phyloP scores from a whole-genome alignment of 2,797 vertebrate species.

The Vultur gryphus region DNA sequence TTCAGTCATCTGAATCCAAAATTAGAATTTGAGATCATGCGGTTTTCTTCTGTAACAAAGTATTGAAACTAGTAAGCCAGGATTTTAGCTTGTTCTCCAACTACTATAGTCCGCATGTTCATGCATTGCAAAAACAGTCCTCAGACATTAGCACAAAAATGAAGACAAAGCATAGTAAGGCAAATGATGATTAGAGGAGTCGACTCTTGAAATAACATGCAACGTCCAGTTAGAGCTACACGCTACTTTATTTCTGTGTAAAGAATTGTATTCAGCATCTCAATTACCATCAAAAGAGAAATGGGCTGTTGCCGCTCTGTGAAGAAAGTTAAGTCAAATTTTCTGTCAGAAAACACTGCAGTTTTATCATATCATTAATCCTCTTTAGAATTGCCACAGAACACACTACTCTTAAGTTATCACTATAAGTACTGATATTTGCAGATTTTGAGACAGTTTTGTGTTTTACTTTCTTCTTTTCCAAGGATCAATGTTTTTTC shows the following conservation, averaged over 20 bases:
- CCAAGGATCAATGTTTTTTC: background rate
- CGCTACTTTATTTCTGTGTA: background rate
- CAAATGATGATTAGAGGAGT: background rate
- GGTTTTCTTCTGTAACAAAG: background rate
- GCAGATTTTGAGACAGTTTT: background rate
- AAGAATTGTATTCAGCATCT: background rate
- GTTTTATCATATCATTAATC: background rate
- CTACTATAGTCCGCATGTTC: background rate
- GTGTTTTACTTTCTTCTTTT: background rate
- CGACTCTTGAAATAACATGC: rapidly evolving
- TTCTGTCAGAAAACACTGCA: background rate
- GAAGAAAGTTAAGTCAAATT: background rate
- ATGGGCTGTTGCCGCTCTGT: background rate
- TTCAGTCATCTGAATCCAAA: background rate
- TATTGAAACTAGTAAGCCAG: background rate
- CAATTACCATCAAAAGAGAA: background rate
- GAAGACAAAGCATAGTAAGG: background rate
- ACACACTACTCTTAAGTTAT: background rate
- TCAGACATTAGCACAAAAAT: background rate
- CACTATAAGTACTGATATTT: background rate
- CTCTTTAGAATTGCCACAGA: background rate
- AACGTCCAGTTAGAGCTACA: background rate
- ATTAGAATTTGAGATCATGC: background rate
- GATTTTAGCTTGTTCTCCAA: background rate
- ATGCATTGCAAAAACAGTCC: background rate